These are phyloP conservation scores for Alloplasta piceator DNA, from an alignment of 2,888 invertebrate genomes.

Conservation along the genomic window DNA sequence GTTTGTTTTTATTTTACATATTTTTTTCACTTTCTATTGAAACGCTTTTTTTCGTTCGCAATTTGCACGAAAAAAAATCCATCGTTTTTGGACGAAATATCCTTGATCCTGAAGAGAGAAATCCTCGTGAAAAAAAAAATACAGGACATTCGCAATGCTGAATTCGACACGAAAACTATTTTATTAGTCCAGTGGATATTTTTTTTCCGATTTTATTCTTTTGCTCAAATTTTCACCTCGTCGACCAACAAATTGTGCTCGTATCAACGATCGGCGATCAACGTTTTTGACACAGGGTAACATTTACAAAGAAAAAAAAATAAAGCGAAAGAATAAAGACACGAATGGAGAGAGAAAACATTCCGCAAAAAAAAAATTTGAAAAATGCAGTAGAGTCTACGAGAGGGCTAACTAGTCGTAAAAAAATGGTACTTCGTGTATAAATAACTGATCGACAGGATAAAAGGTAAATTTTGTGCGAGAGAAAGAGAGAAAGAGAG, in stretches of 20 bases:
- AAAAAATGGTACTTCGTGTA: conserved; percentile 76
- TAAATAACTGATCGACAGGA: conserved; percentile 64
- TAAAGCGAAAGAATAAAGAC: conserved; percentile 71
- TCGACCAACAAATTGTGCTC: conserved; percentile 67
- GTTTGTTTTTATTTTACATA: conserved; percentile 52
- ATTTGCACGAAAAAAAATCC: neutral
- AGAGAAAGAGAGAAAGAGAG: conserved; percentile 2
- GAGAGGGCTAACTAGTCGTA: conserved; percentile 60
- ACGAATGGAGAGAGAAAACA: conserved; percentile 67
- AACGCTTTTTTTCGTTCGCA: conserved; percentile 7
- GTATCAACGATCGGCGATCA: conserved; percentile 69
- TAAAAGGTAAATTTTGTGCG: neutral
- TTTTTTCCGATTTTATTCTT: neutral
- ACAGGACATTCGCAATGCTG: conserved; percentile 54
- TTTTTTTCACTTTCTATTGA: conserved; percentile 5
- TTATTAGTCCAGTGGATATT: conserved; percentile 21
- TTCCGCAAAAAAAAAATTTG: conserved; percentile 72
- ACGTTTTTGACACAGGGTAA: conserved; percentile 80
- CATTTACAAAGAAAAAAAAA: conserved; percentile 68
- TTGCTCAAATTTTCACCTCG: conserved; percentile 19
- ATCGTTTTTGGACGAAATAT: conserved; percentile 21
- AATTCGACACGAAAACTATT: conserved; percentile 44
- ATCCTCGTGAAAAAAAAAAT: conserved; percentile 28
- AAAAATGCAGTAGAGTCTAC: conserved; percentile 65
- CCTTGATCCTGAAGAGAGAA: conserved; percentile 36